These are phyloP conservation scores for Cyaniris semiargus DNA, from an alignment of 2,888 invertebrate species.

Conservation along the genomic window DNA sequence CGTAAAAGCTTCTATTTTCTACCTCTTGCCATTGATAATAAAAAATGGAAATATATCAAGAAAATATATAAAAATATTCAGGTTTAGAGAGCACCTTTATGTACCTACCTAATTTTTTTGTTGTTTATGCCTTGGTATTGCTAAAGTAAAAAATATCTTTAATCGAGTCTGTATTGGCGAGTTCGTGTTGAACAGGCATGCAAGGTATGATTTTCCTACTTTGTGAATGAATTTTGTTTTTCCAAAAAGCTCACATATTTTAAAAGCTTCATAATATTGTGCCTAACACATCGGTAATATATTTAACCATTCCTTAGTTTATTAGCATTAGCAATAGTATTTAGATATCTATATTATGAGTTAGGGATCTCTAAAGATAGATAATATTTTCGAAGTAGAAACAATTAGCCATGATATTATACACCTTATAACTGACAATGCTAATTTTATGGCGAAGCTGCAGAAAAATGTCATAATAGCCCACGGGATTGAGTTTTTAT, in stretches of 20 bases:
- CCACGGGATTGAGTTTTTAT: slow-evolving; percentile 5
- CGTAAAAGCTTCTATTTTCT: not conserved
- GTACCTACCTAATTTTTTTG: too few relatives aligned
- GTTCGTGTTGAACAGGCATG: too few relatives aligned
- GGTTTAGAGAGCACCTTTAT: too few relatives aligned
- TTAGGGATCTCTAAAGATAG: not conserved
- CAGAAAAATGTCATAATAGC: not conserved
- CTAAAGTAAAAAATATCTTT: too few relatives aligned
- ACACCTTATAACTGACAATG: not conserved
- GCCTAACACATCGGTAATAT: too few relatives aligned
- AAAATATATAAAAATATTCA: not conserved
- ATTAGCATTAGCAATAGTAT: not conserved
- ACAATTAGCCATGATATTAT: not conserved
- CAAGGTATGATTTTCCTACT: too few relatives aligned
- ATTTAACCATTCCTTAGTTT: too few relatives aligned
- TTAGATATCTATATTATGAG: not conserved
- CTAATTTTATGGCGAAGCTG: not conserved
- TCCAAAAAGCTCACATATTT: not conserved
- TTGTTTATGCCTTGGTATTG: too few relatives aligned
- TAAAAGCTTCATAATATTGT: not conserved
- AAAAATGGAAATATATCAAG: not conserved
- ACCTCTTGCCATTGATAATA: not conserved
- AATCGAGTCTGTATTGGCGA: not conserved
- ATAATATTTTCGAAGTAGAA: not conserved
- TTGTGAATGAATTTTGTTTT: not conserved